Evolutionary conservation across 2,113 vertebrate species (phyloP).

Genomic region (Macroglossus sobrinus): DNA sequence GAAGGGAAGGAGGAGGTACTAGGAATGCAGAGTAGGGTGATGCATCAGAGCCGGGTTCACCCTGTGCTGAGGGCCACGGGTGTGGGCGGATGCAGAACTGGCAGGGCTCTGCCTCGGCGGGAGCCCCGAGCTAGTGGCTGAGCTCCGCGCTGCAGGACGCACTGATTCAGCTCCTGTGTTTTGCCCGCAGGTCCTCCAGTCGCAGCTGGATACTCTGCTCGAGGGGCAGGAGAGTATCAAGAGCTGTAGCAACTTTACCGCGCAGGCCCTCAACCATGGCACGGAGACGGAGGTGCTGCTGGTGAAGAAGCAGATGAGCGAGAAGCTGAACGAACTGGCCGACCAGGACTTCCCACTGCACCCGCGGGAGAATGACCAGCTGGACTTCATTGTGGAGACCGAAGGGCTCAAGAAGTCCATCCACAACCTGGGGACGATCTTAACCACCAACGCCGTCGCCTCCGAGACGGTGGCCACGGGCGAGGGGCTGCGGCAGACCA

Average conservation of each 20-base stretch:
- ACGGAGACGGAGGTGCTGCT: constrained; percentile 95
- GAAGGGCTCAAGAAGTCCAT: constrained; percentile 97
- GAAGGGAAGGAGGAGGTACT: background rate
- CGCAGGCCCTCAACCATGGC: constrained; percentile 94
- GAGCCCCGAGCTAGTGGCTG: rapidly evolving
- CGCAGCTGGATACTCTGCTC: constrained; percentile 92
- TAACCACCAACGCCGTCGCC: constrained; percentile 94
- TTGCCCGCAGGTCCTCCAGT: constrained; percentile 90
- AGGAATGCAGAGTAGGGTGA: background rate
- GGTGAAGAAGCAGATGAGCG: constrained; percentile 98
- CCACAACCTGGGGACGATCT: constrained; percentile 94
- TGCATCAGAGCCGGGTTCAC: background rate
- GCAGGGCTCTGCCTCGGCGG: background rate
- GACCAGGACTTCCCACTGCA: constrained; percentile 90
- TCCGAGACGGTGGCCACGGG: constrained; percentile 95
- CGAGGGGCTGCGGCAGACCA: constrained; percentile 92
- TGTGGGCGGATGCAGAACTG: background rate
- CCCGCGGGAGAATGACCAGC: constrained; percentile 94
- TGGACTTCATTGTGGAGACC: constrained; percentile 94
- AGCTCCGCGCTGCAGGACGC: rapidly evolving
- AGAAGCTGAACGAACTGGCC: constrained; percentile 91
- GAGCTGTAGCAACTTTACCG: constrained; percentile 95
- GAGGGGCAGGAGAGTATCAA: constrained; percentile 95
- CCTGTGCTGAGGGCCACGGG: background rate
- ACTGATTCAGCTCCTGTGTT: constrained; percentile 40